These are phyloP conservation scores for Scyliorhinus canicula DNA, from an alignment of 2,797 vertebrate species.

Conservation along the genomic window DNA sequence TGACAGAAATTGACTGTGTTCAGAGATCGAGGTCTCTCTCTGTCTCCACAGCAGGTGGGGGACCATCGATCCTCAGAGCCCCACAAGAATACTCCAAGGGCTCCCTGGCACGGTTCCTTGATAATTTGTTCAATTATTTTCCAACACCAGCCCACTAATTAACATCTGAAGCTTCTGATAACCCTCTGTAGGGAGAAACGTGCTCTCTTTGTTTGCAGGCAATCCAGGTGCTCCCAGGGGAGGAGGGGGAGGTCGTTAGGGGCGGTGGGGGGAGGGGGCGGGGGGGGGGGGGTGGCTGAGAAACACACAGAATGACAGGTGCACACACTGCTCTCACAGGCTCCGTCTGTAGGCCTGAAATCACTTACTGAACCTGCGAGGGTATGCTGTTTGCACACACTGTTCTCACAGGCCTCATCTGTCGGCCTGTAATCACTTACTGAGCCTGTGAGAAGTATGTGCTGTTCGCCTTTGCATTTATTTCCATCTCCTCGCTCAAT, in stretches of 20 bases:
- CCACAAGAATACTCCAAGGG: neutral
- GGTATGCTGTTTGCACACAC: neutral
- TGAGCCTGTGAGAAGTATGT: neutral
- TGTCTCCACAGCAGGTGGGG: slow-evolving; percentile 22
- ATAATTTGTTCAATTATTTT: slow-evolving; percentile 39
- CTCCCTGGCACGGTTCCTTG: neutral
- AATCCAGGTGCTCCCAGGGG: neutral
- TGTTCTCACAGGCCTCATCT: neutral
- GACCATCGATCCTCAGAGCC: neutral
- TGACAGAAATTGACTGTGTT: neutral
- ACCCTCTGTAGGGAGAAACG: neutral
- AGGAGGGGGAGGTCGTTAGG: neutral
- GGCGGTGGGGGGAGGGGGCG: too few relatives aligned
- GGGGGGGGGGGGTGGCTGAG: neutral
- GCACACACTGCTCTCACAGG: neutral
- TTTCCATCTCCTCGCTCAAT: neutral
- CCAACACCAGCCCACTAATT: slow-evolving; percentile 40
- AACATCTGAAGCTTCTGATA: slow-evolving; percentile 27
- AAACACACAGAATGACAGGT: neutral
- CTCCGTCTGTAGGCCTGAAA: neutral
- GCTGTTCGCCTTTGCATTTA: neutral
- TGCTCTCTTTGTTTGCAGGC: neutral
- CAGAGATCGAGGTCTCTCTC: neutral
- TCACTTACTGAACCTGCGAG: neutral
- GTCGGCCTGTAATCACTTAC: neutral